Evolutionary conservation across 2,888 invertebrate species (phyloP).

Genomic region (Escarpia spicata): DNA sequence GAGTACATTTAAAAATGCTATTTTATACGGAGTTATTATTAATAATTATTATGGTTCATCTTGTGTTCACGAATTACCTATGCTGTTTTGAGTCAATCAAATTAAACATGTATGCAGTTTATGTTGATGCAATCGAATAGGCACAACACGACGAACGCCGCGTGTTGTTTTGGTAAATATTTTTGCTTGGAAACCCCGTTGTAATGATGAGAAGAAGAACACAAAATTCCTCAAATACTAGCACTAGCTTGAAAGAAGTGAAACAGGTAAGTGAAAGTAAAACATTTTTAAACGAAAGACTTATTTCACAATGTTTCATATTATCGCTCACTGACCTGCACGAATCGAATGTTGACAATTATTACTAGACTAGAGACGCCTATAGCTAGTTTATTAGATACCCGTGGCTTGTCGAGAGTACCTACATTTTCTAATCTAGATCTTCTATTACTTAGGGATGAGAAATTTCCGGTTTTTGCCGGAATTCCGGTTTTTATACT

Average conservation of each 20-base stretch:
- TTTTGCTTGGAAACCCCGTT: not conserved
- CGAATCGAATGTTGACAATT: not conserved
- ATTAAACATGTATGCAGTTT: not conserved
- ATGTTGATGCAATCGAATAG: not conserved
- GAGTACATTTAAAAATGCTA: not conserved
- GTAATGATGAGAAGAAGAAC: slow-evolving; percentile 5
- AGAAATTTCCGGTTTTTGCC: too few species aligned
- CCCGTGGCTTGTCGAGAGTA: too few species aligned
- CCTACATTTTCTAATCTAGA: too few species aligned
- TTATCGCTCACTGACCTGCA: not conserved
- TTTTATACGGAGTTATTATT: not conserved
- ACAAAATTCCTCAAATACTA: not conserved
- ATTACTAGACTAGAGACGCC: too few species aligned
- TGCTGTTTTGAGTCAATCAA: not conserved
- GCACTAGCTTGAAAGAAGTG: not conserved
- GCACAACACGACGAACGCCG: not conserved
- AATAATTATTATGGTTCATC: not conserved
- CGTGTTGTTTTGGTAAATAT: not conserved
- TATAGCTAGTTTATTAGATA: too few species aligned
- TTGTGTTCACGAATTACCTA: not conserved
- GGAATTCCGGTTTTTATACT: too few species aligned
- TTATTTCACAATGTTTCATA: not conserved
- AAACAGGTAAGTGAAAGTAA: not conserved
- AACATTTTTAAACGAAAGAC: not conserved
- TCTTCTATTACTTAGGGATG: too few species aligned